Conservation (phyloP, 2,888 invertebrate genomes). For the Seira sanloemensis region DNA sequence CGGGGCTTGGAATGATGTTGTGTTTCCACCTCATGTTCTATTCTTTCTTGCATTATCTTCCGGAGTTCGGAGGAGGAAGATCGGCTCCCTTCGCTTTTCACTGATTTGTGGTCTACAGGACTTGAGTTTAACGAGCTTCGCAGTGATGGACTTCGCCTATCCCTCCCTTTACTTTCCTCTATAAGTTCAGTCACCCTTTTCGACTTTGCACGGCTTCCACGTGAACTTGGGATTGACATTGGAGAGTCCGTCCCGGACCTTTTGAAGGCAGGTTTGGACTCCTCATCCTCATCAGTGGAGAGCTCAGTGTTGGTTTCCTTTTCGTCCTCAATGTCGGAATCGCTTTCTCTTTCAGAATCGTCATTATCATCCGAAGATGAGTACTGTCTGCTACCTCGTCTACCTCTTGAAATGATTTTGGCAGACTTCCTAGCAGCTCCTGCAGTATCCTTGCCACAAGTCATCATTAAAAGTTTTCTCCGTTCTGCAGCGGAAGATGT, state of each 20-base stretch:
- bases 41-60: constrained; percentile 23
- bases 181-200: constrained; percentile 40
- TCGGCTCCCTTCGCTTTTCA: constrained; percentile 43
- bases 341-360: not conserved
- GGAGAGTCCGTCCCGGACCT: constrained; percentile 32
- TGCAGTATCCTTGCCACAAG: constrained; percentile 47
- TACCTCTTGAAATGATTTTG: constrained; percentile 61
- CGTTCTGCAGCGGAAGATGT: constrained; percentile 22
- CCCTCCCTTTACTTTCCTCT: constrained; percentile 15
- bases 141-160: constrained; percentile 26
- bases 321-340: constrained; percentile 35
- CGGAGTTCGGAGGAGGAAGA: constrained; percentile 36
- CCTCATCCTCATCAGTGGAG: constrained; percentile 26
- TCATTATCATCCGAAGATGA: constrained; percentile 47
- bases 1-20: not conserved
- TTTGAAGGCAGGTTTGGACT: not conserved
- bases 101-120: constrained; percentile 27
- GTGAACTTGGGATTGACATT: constrained; percentile 48
- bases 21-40: not conserved
- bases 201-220: constrained; percentile 29
- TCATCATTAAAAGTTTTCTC: constrained; percentile 44
- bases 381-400: constrained; percentile 50
- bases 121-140: constrained; percentile 25
- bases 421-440: constrained; percentile 73
- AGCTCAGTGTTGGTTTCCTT: constrained; percentile 27